phyloP scores from a whole-genome alignment of 2,113 vertebrate species.

The Chionomys nivalis region DNA sequence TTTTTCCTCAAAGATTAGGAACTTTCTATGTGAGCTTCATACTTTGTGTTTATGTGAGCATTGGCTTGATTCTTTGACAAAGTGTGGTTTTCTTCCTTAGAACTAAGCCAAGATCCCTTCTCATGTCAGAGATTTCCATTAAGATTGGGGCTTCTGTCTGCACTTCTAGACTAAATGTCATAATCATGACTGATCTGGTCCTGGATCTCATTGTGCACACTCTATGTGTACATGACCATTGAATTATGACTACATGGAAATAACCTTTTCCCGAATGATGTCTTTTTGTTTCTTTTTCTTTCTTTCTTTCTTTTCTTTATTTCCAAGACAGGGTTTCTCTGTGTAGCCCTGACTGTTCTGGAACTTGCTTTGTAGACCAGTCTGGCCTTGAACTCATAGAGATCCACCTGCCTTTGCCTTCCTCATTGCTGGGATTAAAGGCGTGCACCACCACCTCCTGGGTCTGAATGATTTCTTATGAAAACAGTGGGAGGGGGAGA shows the following conservation, averaged over 20 bases:
- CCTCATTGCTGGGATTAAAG: too few relatives aligned
- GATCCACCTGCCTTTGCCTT: too few relatives aligned
- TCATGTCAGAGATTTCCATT: not conserved
- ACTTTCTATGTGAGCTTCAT: not conserved
- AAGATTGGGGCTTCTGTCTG: not conserved
- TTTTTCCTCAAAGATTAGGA: slow-evolving; percentile 2
- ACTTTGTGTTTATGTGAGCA: not conserved
- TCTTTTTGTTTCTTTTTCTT: not conserved
- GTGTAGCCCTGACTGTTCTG: too few relatives aligned
- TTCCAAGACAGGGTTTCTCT: too few relatives aligned
- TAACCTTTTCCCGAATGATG: not conserved
- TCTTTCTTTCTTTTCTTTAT: too few relatives aligned
- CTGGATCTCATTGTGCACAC: not conserved
- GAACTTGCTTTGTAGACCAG: too few relatives aligned
- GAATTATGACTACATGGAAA: not conserved
- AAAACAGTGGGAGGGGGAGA: not conserved
- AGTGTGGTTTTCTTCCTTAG: not conserved
- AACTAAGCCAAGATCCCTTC: not conserved
- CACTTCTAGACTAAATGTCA: not conserved
- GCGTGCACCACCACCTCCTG: too few relatives aligned
- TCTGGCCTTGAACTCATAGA: too few relatives aligned
- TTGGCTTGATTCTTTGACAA: slow-evolving; percentile 12
- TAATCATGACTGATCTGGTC: not conserved
- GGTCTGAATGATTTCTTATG: not conserved
- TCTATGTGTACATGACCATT: not conserved